Conservation (phyloP, 2,888 invertebrate species). For the Leptopterna dolabrata region DNA sequence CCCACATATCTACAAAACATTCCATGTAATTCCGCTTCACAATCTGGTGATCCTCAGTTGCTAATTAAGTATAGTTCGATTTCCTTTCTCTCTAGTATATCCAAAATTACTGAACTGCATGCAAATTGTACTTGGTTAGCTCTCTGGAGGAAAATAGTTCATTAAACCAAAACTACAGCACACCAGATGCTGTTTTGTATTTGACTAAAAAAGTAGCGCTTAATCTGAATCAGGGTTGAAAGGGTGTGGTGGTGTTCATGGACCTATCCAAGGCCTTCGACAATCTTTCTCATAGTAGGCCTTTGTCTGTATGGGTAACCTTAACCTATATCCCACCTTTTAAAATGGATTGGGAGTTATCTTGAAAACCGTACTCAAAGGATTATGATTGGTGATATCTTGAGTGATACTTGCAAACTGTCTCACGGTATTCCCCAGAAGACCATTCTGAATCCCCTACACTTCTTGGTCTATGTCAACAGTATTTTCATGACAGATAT, state of each 20-base stretch:
- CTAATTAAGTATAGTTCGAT: too few relatives aligned
- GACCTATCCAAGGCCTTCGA: neutral
- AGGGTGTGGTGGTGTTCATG: neutral
- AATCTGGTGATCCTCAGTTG: too few relatives aligned
- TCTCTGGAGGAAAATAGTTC: too few relatives aligned
- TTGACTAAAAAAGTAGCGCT: neutral
- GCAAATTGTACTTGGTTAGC: too few relatives aligned
- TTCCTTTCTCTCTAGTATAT: too few relatives aligned
- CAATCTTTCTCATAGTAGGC: neutral
- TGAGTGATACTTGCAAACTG: neutral
- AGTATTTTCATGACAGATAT: too few relatives aligned
- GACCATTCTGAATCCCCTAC: neutral
- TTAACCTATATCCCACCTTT: neutral
- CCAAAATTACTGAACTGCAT: too few relatives aligned
- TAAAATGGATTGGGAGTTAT: neutral
- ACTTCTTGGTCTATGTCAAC: too few relatives aligned
- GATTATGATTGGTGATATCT: too few relatives aligned
- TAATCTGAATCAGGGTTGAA: neutral
- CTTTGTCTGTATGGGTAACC: neutral
- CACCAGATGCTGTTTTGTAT: too few relatives aligned
- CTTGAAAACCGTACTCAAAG: constrained; percentile 2
- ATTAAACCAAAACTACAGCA: too few relatives aligned
- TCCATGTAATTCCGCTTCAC: neutral
- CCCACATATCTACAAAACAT: neutral
- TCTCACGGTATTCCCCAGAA: neutral